Base-by-base conservation (phyloP, 2,797 vertebrate genomes). In the Chromis chromis region DNA sequence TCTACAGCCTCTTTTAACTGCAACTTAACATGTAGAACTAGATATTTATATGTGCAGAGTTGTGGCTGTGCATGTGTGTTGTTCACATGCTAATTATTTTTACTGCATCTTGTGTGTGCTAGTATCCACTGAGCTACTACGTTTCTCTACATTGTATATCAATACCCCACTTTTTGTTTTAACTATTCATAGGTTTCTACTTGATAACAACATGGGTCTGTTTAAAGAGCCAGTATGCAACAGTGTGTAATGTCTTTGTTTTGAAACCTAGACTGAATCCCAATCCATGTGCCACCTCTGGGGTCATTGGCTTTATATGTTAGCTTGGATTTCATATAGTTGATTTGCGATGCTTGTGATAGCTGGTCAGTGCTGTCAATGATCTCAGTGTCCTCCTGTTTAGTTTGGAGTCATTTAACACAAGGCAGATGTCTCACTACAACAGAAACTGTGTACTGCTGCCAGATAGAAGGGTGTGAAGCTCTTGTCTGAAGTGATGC, bases 351-450 rank as follows among this genome's bases (percentile, higher is more conserved):
- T 46, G n/a, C 8, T 44, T 21, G 61, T 61, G 28, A 54, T 65
- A 46, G 48, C 57, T 27, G 9, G 17, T 27, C 48, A 6, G 46
- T 50, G 40, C 10, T 50, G 10, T 52, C 55, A 48, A 40, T 49
- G 65, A 61, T 42, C 58, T 78, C n/a, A 19, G 1, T 27, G 53
- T 61, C 66, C 14, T 65, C 42, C 27, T 1, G 4, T 19, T 84
- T 54, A 21, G 19, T 53, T 24, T 2, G 5, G 25, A 58, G 14
- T 61, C 14, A 10, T 77, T 80, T 64, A 75, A 67, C 61, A 52
- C 16, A 4, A 78, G 55, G 28, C 76, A 81, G 56, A 81, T 66
- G 56, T 78, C 16, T 55, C 33, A 12, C n/a, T 33, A 24, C 40
- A 22, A 56, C 39, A 69, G 19, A 52, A 49, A 79, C 33, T 36